Percentiles rank a stretch among this genome's conserved stretches.
phyloP scores from a whole-genome alignment of 2,888 invertebrate genomes.

The Tolmerus cingulatus region DNA sequence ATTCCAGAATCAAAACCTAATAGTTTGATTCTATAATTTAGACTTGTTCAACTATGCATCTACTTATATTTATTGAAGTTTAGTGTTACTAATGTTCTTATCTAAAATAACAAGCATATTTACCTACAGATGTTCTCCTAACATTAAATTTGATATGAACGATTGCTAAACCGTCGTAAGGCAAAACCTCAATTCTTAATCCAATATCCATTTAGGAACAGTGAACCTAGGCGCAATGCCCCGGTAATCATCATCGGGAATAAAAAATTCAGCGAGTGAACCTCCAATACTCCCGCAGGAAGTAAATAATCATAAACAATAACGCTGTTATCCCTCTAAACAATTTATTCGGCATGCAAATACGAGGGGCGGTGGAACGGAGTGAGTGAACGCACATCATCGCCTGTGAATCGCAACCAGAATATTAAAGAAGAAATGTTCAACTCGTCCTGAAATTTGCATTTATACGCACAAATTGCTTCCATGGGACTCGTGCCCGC shows the following conservation, averaged over 20 bases:
- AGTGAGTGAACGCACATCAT: background rate
- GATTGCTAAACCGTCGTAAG: background rate
- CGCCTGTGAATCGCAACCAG: background rate
- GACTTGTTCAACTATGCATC: too few relatives aligned
- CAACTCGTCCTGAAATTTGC: conserved; percentile 43
- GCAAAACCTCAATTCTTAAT: background rate
- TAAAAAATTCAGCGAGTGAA: background rate
- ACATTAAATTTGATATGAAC: background rate
- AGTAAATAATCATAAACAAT: background rate
- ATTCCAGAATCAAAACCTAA: too few relatives aligned
- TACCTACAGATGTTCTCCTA: too few relatives aligned
- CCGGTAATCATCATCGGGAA: background rate
- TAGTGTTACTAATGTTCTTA: too few relatives aligned
- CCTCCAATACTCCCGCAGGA: background rate
- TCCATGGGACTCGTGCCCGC: background rate
- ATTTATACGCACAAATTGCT: conserved; percentile 42
- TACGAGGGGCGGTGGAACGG: background rate
- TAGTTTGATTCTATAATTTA: too few relatives aligned
- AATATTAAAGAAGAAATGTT: background rate
- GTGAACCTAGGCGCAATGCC: background rate
- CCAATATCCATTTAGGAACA: background rate
- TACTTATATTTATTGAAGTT: too few relatives aligned
- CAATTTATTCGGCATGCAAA: background rate
- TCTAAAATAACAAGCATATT: too few relatives aligned
- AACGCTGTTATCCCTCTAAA: background rate